A percentile compares a stretch with the other conserved stretches of the same genome.
Conservation (phyloP, 2,888 invertebrate species). For the Lochmaea capreae region DNA sequence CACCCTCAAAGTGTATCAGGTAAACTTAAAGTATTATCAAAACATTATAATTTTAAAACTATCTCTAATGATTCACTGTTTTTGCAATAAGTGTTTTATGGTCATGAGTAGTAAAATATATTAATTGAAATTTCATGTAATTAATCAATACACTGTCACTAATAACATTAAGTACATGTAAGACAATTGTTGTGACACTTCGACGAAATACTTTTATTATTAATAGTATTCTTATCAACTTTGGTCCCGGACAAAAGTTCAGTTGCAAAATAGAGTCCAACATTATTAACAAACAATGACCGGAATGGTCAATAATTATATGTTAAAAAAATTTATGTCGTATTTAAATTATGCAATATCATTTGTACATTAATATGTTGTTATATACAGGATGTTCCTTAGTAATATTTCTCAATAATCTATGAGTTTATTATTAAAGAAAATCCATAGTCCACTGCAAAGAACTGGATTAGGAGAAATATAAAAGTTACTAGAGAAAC, state of each 20-base stretch:
- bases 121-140: conserved; percentile 18
- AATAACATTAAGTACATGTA: background rate
- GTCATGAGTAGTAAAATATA: background rate
- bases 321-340: background rate
- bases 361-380: too few species aligned
- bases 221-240: background rate
- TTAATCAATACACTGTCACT: conserved; percentile 12
- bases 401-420: too few species aligned
- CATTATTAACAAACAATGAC: background rate
- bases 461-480: too few species aligned
- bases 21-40: too few species aligned
- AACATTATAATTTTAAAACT: background rate
- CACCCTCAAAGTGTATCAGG: too few species aligned
- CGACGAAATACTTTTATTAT: background rate
- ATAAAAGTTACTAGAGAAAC: too few species aligned
- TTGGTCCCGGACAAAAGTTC: conserved; percentile 12
- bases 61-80: background rate
- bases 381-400: too few species aligned
- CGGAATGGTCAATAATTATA: background rate
- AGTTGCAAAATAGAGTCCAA: conserved; percentile 9
- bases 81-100: background rate
- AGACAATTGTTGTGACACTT: conserved; percentile 8
- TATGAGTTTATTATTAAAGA: too few species aligned
- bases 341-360: background rate
- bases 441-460: too few species aligned